Percentiles rank a stretch among this genome's conserved stretches.
phyloP scores from a whole-genome alignment of 2,113 vertebrate genomes.

The Tenrec ecaudatus region DNA sequence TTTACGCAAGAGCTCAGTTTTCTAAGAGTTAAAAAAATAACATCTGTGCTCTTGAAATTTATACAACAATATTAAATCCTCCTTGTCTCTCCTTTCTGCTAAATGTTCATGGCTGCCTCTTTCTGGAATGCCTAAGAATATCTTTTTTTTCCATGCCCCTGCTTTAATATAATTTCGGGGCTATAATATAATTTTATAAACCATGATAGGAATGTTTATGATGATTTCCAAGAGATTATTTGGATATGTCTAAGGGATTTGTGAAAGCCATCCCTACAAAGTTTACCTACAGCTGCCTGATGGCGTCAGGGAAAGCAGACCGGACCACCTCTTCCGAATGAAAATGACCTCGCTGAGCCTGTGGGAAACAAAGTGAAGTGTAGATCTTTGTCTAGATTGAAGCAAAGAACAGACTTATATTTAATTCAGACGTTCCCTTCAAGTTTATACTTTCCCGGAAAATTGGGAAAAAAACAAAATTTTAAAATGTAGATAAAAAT shows the following conservation, averaged over 20 bases:
- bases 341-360: not conserved
- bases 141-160: not conserved
- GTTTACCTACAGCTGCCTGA: not conserved
- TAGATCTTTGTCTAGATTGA: not conserved
- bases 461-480: not conserved
- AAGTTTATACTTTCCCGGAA: not conserved
- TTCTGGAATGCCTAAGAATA: not conserved
- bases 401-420: not conserved
- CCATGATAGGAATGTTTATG: not conserved
- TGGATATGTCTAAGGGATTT: not conserved
- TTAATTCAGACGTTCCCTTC: not conserved
- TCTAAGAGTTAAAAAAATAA: not conserved
- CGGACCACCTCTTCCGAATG: not conserved
- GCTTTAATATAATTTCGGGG: too few species aligned
- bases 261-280: not conserved
- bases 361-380: not conserved
- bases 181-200: not conserved
- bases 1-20: not conserved
- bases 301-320: not conserved
- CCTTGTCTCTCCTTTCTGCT: not conserved
- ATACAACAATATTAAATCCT: not conserved
- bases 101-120: not conserved
- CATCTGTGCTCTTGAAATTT: slow-evolving; percentile 1
- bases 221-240: not conserved
- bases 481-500: slow-evolving; percentile 1